Base-by-base conservation (phyloP, 2,888 invertebrate species). In the Plebejus argus region DNA sequence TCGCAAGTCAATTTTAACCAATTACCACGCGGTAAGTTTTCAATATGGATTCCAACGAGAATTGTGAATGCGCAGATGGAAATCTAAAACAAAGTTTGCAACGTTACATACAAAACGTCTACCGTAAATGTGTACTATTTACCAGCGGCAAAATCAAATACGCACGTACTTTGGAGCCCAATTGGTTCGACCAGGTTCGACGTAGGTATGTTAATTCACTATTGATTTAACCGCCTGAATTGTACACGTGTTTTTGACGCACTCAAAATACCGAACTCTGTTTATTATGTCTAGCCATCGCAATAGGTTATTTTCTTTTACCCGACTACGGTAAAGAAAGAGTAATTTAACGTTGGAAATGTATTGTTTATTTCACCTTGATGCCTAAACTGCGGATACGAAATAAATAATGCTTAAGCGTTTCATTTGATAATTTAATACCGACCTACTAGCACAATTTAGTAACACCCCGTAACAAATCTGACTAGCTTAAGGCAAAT, bases 151-250 rank as follows among this genome's bases (percentile, higher is more conserved):
- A 74, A 74, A 74, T 74, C 74, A 74, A 74, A 74, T 74, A 74
- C 74, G 74, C 72, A 72, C 53, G 74, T 74, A 74, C 74, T 74
- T 49, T 74, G 74, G 28, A 23, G 49, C 74, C 49, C 49, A 72
- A 72, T 72, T 72, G 45, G 72, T 53, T 18, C 74, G 18, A 49
- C 23, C 45, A 45, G 45, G 72, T 53, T 18, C 74, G 18, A 49
- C 23, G 45, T 49, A 7, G 53, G 74, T 74, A 74, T 74, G 74
- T 28, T 74, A 53, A 74, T 74, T 74, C 49, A 8, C 74, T 74
- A 74, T 74, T 74, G 74, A 74, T 74, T 74, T 74, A 74, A 49
- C 53, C 28, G 74, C 74, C 28, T 74, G 35, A 72, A 72, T 72
- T 72, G 49, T 49, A 49, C 72, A 49, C 72, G 74, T 74, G 74